Conservation (phyloP, 2,888 invertebrate species). For the Seladonia tumulorum region DNA sequence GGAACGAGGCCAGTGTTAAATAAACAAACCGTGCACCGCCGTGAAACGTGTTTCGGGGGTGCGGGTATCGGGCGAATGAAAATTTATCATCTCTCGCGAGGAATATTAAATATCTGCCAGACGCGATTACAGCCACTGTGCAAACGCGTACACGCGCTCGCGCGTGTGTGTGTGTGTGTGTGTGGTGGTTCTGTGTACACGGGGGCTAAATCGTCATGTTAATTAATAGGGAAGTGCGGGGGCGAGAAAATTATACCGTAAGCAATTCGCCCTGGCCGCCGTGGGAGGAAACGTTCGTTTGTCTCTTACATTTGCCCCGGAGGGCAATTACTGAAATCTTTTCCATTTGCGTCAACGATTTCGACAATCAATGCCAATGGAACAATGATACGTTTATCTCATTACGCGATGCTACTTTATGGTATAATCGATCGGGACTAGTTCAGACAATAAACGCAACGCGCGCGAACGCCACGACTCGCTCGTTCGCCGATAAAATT, state of each 20-base stretch:
- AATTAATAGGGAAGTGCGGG: slow-evolving; percentile 80
- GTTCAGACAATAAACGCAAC: slow-evolving; percentile 38
- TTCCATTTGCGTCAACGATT: slow-evolving; percentile 55
- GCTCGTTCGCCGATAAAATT: neutral
- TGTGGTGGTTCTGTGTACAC: neutral
- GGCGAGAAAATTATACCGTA: slow-evolving; percentile 68
- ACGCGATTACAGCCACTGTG: neutral
- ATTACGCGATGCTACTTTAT: slow-evolving; percentile 45
- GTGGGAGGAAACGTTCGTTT: slow-evolving; percentile 62
- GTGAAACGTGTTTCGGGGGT: neutral
- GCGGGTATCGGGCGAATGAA: neutral
- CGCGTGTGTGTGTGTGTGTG: neutral
- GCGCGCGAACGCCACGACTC: neutral
- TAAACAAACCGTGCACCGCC: neutral
- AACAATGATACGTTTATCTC: slow-evolving; percentile 58
- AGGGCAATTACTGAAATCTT: slow-evolving; percentile 49
- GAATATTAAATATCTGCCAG: slow-evolving; percentile 36
- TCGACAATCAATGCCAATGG: slow-evolving; percentile 58
- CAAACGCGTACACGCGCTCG: slow-evolving; percentile 3
- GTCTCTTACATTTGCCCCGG: slow-evolving; percentile 48
- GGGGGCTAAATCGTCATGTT: slow-evolving; percentile 59
- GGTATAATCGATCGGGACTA: slow-evolving; percentile 48
- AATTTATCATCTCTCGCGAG: slow-evolving; percentile 18
- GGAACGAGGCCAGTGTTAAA: neutral
- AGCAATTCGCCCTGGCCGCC: slow-evolving; percentile 45